Evolutionary conservation across 1,140 invertebrate species (phyloP), one percentile per base, ranked within the genome.

Genomic region (Pectinophora gossypiella): DNA sequence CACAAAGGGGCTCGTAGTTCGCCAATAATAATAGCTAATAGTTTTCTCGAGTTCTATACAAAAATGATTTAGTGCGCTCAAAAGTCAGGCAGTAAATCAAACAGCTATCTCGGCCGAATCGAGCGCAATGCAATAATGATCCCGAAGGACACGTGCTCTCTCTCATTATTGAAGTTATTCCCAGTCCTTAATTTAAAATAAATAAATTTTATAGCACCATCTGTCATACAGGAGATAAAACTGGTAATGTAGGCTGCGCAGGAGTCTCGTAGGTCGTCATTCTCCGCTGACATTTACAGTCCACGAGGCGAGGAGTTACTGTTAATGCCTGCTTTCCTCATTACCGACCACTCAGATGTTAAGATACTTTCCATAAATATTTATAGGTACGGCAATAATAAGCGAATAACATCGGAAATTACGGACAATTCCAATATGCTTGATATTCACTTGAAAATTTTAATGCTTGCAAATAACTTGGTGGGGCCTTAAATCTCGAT

Each of bases 21-120:
- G 71, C 73, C 64, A 79, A 78, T 79, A 77, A 79, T 74, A 82
- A 81, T 75, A 83, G 72, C 74, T 81, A 86, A 86, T 86, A 84
- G 77, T 86, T 85, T 77, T 80, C 76, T 79, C 70, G 70, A 76
- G 58, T 79, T 76, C 68, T 62, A 76, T 79, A 83, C 65, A 83
- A 71, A 84, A 60, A 76, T 82, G 82, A 85, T 84, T 84, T 81
- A 84, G 68, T 74, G 61, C 62, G 62, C 60, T 83, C 74, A 71
- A 80, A 81, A 81, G 72, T 84, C 71, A 54, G 51, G 69, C 71
- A 72, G 70, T 86, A 86, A 84, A 84, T 86, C 83, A 83, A 60
- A 64, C 44, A 65, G 62, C 64, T 72, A 74, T 80, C 64, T 68
- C 72, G 53, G 46, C 48, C 55, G 56, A 57, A 68, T 70, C 59